Conservation (phyloP, 2,113 vertebrate genomes). For the Pituophis catenifer region DNA sequence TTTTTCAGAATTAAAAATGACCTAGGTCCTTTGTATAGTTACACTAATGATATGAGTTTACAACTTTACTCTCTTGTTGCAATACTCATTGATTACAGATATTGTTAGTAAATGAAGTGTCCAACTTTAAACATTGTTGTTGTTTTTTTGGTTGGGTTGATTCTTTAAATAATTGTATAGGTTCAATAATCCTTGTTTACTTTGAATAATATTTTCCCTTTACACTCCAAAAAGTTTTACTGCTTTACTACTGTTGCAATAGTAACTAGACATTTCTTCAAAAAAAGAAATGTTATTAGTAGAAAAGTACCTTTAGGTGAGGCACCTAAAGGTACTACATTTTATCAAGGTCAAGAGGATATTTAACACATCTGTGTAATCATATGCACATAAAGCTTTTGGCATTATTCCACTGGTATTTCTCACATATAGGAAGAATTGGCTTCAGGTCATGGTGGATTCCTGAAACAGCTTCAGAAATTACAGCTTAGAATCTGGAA, state of each 20-base stretch:
- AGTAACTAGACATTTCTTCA: neutral
- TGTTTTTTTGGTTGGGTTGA: neutral
- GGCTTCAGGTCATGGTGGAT: neutral
- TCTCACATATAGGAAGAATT: neutral
- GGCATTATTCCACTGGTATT: constrained; percentile 23
- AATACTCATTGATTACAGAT: neutral
- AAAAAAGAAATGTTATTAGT: neutral
- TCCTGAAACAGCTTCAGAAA: constrained; percentile 15
- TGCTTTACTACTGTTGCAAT: constrained; percentile 19
- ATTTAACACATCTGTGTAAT: constrained; percentile 35
- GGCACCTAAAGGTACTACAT: constrained; percentile 42
- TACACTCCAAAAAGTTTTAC: neutral
- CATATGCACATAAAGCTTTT: constrained; percentile 18
- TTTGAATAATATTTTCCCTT: constrained; percentile 1
- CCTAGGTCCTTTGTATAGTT: neutral
- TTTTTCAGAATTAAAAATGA: neutral
- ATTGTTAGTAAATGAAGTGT: neutral
- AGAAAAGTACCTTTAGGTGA: too few relatives aligned
- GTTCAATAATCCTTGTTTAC: neutral
- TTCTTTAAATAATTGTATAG: neutral
- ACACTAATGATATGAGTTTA: neutral
- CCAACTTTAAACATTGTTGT: neutral
- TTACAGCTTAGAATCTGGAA: neutral
- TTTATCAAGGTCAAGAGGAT: constrained; percentile 32
- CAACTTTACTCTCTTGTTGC: constrained; percentile 3